Evolutionary conservation across 2,113 vertebrate species (phyloP), one percentile per base, ranked within the genome.

Genomic region (Synchiropus splendidus): DNA sequence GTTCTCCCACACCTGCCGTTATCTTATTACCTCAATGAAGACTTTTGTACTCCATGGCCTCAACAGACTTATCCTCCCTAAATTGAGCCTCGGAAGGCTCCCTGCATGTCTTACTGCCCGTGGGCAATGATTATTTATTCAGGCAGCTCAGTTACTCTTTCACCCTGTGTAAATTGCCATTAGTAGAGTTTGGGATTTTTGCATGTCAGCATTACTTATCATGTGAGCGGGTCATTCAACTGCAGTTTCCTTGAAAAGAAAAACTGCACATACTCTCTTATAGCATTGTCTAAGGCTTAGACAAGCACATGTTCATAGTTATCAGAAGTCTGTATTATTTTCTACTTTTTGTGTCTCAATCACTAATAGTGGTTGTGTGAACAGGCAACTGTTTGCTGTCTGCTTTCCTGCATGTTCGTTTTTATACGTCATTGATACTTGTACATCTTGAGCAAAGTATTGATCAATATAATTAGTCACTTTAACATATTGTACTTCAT

Each of bases 11-110:
- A 75, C 57, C 34, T 55, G 39, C 68, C 81, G 16, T 75, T 78
- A 67, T 64, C 57, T 51, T 72, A 59, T 54, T 83, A 77, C 76
- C 72, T 82, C 74, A 86, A 72, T 61, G 85, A 83, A 63, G 85
- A 84, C 42, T 42, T 63, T 49, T 67, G 60, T 55, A 58, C 51
- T 4, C 35, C 10, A 0, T 88, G 84, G 78, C 59, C 61, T 15
- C 67, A 59, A 54, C 73, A 80, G 35, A 61, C 82, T 69, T 78
- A 84, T 48, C 86, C 76, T 0, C 74, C 62, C 43, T 83, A 58
- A 78, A 39, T 54, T 51, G 58, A 51, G 50, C 57, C 47, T 42
- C 18, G 42, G 48, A 54, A 18, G 27, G 37, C 47, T 16, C 39
- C 12, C 37, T 27, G 40, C 42, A 44, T 41, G 21, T 15, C 5